These are phyloP conservation scores for Nycticebus coucang DNA, from an alignment of 2,113 vertebrate genomes.

Conservation along the genomic window DNA sequence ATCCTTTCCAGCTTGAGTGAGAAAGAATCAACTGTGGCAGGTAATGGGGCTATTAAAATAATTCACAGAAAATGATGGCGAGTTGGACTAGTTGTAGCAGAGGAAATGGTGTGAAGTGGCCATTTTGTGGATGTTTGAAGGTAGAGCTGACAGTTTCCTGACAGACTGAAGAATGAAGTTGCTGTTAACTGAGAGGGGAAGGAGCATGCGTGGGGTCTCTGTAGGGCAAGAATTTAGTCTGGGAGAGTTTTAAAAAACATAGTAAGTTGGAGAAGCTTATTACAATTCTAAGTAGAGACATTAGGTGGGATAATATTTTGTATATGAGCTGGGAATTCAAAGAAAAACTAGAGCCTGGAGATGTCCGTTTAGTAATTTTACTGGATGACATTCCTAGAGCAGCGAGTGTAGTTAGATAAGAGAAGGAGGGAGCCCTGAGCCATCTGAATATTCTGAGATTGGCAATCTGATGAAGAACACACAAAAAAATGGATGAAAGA, in stretches of 20 bases:
- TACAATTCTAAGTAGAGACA: neutral
- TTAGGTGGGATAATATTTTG: neutral
- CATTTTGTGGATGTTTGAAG: neutral
- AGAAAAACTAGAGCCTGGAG: neutral
- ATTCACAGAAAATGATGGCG: neutral
- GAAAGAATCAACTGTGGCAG: neutral
- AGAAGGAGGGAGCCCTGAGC: neutral
- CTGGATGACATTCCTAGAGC: neutral
- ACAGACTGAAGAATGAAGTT: neutral
- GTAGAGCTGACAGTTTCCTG: neutral
- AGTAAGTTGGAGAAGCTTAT: neutral
- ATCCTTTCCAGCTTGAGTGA: neutral
- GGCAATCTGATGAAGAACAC: neutral
- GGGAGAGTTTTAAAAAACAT: neutral
- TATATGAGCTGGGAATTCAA: neutral
- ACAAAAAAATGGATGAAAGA: neutral
- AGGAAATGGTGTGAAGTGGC: neutral
- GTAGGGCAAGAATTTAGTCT: constrained; percentile 7
- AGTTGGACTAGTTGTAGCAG: neutral
- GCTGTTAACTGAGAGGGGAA: neutral
- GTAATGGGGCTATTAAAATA: neutral
- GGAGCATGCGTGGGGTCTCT: neutral
- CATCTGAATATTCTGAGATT: neutral
- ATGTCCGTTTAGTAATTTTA: neutral
- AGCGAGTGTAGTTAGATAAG: neutral